phyloP scores from a whole-genome alignment of 2,888 invertebrate species.

The Eudemis profundana region DNA sequence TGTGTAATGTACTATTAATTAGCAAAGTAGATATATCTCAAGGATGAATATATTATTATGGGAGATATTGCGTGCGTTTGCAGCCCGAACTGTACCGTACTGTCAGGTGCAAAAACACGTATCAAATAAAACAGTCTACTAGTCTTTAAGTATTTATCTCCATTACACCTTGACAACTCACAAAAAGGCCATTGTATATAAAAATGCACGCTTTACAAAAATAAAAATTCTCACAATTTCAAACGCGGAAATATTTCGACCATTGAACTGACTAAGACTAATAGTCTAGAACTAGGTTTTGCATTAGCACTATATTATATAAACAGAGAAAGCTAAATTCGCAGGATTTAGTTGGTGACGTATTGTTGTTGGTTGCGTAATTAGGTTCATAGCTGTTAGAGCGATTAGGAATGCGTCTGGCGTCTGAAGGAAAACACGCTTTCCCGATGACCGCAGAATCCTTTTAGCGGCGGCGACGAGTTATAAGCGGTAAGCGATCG shows the following conservation, averaged over 20 bases:
- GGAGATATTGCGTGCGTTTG: too few relatives aligned
- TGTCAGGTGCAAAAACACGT: too few relatives aligned
- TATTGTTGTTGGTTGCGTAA: constrained; percentile 41
- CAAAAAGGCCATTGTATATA: constrained; percentile 6
- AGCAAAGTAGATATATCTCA: too few relatives aligned
- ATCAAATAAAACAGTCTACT: too few relatives aligned
- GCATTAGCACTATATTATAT: constrained; percentile 27
- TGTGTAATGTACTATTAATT: too few relatives aligned
- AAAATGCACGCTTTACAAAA: neutral
- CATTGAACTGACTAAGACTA: constrained; percentile 13
- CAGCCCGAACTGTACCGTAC: too few relatives aligned
- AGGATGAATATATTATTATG: too few relatives aligned
- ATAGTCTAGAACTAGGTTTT: constrained; percentile 12
- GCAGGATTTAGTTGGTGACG: constrained; percentile 33
- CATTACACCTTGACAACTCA: neutral
- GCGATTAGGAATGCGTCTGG: constrained; percentile 62
- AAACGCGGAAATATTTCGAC: neutral
- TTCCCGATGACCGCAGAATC: constrained; percentile 73
- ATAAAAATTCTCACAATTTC: constrained; percentile 9
- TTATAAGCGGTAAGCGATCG: constrained; percentile 44
- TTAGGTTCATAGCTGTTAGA: constrained; percentile 48
- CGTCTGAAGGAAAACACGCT: constrained; percentile 62
- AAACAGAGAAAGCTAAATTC: constrained; percentile 33
- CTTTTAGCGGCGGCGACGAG: constrained; percentile 58
- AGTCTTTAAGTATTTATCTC: neutral